A percentile compares a stretch with the other conserved stretches of the same genome.
Evolutionary conservation across 2,888 invertebrate species (phyloP).

Genomic region (Xestia c-nigrum): DNA sequence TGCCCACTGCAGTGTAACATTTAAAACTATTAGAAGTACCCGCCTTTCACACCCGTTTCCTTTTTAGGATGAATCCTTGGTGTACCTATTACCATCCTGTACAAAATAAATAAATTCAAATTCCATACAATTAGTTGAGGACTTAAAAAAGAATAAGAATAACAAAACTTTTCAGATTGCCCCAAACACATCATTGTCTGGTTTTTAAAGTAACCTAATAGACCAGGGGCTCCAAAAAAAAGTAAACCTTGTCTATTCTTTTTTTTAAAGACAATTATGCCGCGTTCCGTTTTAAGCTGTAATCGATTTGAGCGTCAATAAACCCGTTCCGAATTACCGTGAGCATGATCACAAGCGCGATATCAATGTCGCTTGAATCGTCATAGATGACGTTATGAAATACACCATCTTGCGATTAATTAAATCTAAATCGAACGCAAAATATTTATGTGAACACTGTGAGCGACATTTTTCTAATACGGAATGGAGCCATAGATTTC

Average conservation of each 20-base stretch:
- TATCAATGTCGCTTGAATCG: too few relatives aligned
- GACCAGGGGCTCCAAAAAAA: neutral
- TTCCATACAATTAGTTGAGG: neutral
- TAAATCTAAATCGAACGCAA: too few relatives aligned
- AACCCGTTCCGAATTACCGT: too few relatives aligned
- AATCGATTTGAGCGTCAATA: too few relatives aligned
- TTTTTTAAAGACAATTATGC: constrained; percentile 5
- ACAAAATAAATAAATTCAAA: neutral
- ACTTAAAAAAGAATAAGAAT: neutral
- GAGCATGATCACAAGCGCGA: too few relatives aligned
- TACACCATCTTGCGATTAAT: too few relatives aligned
- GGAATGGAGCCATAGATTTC: too few relatives aligned
- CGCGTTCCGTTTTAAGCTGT: too few relatives aligned
- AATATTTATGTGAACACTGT: too few relatives aligned
- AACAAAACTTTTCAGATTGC: neutral
- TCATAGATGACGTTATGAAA: too few relatives aligned
- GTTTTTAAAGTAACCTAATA: too few relatives aligned
- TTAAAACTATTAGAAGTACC: constrained; percentile 11
- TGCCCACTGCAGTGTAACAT: neutral
- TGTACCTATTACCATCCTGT: neutral
- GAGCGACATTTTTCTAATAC: too few relatives aligned
- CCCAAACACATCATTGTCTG: neutral
- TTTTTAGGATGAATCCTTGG: neutral
- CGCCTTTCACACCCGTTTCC: neutral
- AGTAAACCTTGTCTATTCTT: neutral